phyloP scores from a whole-genome alignment of 2,113 vertebrate species.

The Ameiurus melas region DNA sequence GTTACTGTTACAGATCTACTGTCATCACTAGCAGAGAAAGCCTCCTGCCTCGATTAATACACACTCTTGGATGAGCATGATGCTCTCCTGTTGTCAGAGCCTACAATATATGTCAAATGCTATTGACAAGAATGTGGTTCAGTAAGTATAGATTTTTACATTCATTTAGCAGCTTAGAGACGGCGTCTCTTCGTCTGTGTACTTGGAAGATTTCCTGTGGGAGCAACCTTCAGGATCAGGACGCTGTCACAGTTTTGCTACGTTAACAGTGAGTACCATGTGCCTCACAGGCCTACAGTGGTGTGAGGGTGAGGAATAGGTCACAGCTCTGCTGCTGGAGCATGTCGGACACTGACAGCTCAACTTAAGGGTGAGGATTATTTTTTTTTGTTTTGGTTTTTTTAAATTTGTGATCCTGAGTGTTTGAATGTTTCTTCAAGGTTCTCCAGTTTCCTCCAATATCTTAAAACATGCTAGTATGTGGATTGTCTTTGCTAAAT shows the following conservation, averaged over 20 bases:
- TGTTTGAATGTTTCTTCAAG: background rate
- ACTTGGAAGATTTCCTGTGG: constrained; percentile 23
- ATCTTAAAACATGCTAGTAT: background rate
- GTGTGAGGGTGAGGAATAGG: constrained; percentile 3
- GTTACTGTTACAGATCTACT: constrained; percentile 33
- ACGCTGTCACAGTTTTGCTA: constrained; percentile 29
- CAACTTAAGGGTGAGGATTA: background rate
- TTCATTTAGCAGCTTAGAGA: constrained; percentile 44
- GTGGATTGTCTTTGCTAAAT: background rate
- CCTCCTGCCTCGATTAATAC: constrained; percentile 45
- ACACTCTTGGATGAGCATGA: constrained; percentile 27
- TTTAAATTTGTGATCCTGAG: background rate
- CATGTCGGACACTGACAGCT: constrained; percentile 31
- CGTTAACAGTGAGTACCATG: constrained; percentile 37
- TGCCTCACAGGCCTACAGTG: constrained; percentile 5
- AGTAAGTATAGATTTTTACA: constrained; percentile 54
- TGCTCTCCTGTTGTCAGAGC: constrained; percentile 25
- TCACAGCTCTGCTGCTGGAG: constrained; percentile 23
- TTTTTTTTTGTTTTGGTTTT: background rate
- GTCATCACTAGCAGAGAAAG: constrained; percentile 33
- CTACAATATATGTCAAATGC: constrained; percentile 54
- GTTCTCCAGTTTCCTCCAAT: background rate
- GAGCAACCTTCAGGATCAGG: constrained; percentile 20
- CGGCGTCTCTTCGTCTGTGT: constrained; percentile 36
- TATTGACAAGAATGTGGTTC: constrained; percentile 42